A percentile compares a stretch with the other conserved stretches of the same genome.
Evolutionary conservation across 2,797 vertebrate species (phyloP).

Genomic region (Sebastes reedi): DNA sequence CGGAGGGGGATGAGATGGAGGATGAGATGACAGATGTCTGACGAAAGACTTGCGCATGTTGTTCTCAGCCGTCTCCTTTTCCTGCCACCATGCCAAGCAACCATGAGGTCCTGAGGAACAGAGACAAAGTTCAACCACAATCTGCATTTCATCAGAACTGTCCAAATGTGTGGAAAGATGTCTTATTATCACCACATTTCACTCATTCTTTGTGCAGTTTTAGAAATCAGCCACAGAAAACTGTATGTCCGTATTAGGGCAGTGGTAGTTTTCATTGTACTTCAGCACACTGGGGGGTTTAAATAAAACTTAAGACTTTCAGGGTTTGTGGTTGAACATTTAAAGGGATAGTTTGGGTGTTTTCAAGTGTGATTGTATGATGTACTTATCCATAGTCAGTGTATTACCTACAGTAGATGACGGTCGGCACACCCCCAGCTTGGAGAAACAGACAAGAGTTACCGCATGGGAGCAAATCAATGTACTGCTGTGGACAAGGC

Average conservation of each 20-base stretch:
- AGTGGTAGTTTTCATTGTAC: background rate
- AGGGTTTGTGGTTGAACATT: background rate
- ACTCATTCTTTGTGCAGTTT: conserved; percentile 1
- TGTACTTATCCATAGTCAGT: background rate
- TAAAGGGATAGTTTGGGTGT: too few species aligned
- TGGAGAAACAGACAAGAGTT: too few species aligned
- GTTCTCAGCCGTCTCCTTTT: conserved; percentile 34
- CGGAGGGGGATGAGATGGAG: conserved; percentile 90
- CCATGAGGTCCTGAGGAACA: conserved; percentile 44
- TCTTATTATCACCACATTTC: conserved; percentile 9
- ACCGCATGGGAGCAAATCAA: too few species aligned
- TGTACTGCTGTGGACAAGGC: background rate
- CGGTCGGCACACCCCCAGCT: too few species aligned
- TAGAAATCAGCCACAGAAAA: background rate
- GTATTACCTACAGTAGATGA: background rate
- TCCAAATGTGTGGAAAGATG: conserved; percentile 5
- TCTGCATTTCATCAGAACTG: conserved; percentile 29
- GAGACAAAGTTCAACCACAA: conserved; percentile 18
- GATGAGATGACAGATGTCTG: conserved; percentile 99
- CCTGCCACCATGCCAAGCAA: conserved; percentile 16
- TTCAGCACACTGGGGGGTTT: conserved; percentile 6
- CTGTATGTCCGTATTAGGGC: background rate
- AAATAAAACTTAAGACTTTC: background rate
- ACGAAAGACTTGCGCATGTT: conserved; percentile 70
- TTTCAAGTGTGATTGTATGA: background rate